These are phyloP conservation scores for Zelostemma sp. DNA, from an alignment of 1,140 invertebrate species.

Conservation along the genomic window DNA sequence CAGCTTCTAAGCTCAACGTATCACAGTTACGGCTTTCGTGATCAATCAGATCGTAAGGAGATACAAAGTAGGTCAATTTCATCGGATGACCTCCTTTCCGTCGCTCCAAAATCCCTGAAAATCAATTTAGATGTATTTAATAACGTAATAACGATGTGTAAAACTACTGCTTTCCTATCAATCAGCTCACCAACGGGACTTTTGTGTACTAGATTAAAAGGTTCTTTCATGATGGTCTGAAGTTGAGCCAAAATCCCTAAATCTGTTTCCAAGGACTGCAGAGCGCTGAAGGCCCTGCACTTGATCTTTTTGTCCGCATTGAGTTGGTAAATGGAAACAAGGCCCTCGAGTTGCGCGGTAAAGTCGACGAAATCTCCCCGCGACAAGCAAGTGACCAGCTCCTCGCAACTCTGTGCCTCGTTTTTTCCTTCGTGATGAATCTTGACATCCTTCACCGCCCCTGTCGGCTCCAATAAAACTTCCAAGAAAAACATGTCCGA, in stretches of 20 bases:
- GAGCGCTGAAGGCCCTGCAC: slow-evolving; percentile 90
- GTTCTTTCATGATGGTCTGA: slow-evolving; percentile 85
- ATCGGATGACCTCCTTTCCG: slow-evolving; percentile 89
- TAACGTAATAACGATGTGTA: slow-evolving; percentile 1
- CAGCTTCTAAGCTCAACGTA: slow-evolving; percentile 80
- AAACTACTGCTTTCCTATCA: not conserved
- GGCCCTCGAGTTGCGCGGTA: slow-evolving; percentile 89
- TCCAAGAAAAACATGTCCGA: slow-evolving; percentile 98
- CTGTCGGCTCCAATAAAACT: slow-evolving; percentile 85
- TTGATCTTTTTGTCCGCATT: slow-evolving; percentile 96
- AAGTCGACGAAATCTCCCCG: slow-evolving; percentile 93
- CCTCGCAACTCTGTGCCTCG: slow-evolving; percentile 84
- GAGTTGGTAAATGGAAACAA: slow-evolving; percentile 92
- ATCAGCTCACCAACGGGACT: slow-evolving; percentile 82
- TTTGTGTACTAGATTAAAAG: slow-evolving; percentile 89
- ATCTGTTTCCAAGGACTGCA: slow-evolving; percentile 93
- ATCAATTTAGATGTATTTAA: slow-evolving; percentile 10
- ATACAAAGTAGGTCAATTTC: slow-evolving; percentile 94
- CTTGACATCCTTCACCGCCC: slow-evolving; percentile 91
- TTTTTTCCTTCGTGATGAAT: slow-evolving; percentile 90
- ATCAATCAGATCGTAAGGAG: slow-evolving; percentile 93
- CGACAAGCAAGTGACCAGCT: slow-evolving; percentile 84
- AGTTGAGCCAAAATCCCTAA: slow-evolving; percentile 86
- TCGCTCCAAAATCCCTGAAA: slow-evolving; percentile 76
- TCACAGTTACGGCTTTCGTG: slow-evolving; percentile 79